Conservation (phyloP, 2,113 vertebrate genomes). For the Rhabdomys dilectus region DNA sequence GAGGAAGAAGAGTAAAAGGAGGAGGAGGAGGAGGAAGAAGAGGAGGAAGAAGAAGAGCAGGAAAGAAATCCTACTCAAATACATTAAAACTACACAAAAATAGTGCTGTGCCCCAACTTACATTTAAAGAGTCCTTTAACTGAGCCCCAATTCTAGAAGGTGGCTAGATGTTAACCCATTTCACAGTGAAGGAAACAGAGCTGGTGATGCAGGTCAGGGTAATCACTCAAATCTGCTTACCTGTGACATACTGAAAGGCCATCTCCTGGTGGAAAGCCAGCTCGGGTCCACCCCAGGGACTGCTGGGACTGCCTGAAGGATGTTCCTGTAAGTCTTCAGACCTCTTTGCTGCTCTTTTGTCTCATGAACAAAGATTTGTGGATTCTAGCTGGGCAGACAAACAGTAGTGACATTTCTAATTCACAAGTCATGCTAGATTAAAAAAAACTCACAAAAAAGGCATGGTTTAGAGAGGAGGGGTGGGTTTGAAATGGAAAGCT, state of each 20-base stretch:
- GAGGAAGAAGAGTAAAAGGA: not conserved
- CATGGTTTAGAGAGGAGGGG: not conserved
- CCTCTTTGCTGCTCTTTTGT: rapidly evolving
- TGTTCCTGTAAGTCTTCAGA: rapidly evolving
- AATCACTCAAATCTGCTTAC: not conserved
- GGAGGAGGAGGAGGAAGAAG: not conserved
- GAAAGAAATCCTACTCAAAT: not conserved
- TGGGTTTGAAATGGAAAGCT: not conserved
- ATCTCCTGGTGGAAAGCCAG: rapidly evolving
- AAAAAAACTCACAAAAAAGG: not conserved
- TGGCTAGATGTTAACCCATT: not conserved
- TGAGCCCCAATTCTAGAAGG: not conserved
- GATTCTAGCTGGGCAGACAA: not conserved
- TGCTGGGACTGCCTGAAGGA: rapidly evolving
- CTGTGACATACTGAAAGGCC: not conserved
- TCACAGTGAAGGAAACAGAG: not conserved
- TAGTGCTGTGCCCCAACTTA: not conserved
- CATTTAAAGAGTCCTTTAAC: not conserved
- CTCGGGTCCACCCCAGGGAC: rapidly evolving
- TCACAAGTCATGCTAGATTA: not conserved
- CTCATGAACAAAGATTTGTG: not conserved
- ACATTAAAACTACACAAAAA: not conserved
- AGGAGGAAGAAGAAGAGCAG: not conserved
- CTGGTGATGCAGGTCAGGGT: not conserved
- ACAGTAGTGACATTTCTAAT: not conserved